phyloP scores from a whole-genome alignment of 2,888 invertebrate genomes.

The Toxonevra muliebris region DNA sequence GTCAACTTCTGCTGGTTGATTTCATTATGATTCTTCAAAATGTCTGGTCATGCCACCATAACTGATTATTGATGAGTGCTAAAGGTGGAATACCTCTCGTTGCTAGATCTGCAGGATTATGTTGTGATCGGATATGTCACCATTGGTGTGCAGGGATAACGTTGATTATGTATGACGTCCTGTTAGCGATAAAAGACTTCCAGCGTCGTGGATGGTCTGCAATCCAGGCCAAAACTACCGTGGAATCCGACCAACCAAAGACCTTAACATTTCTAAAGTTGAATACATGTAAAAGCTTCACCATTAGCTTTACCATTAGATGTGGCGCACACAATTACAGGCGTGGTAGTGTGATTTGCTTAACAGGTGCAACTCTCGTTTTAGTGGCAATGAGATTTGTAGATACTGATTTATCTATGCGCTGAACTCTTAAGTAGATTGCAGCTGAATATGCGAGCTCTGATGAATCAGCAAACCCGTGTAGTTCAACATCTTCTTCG shows the following conservation, averaged over 20 bases:
- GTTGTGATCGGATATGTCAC: conserved; percentile 25
- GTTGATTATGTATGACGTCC: conserved; percentile 26
- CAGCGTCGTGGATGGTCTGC: conserved; percentile 31
- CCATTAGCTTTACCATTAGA: conserved; percentile 26
- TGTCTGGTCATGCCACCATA: not conserved
- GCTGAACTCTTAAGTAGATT: no score
- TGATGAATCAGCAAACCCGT: no score
- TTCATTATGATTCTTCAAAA: not conserved
- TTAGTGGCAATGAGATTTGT: conserved; percentile 24
- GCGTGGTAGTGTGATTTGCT: conserved; percentile 28
- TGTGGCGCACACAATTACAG: conserved; percentile 32
- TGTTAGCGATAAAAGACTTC: conserved; percentile 35
- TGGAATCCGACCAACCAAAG: conserved; percentile 31
- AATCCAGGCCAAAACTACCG: conserved; percentile 30
- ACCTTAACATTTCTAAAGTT: not conserved
- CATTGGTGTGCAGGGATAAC: conserved; percentile 26
- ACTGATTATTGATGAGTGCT: not conserved
- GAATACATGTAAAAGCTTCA: conserved; percentile 17
- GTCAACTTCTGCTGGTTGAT: no score
- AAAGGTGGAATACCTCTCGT: conserved; percentile 30
- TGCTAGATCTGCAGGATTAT: conserved; percentile 35
- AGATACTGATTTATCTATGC: no score
- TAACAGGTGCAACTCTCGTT: conserved; percentile 23
- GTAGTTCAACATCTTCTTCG: conserved; percentile 1
- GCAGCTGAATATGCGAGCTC: no score